Evolutionary conservation across 2,113 vertebrate genomes (phyloP).

Genomic region (Typhlomys cinereus): DNA sequence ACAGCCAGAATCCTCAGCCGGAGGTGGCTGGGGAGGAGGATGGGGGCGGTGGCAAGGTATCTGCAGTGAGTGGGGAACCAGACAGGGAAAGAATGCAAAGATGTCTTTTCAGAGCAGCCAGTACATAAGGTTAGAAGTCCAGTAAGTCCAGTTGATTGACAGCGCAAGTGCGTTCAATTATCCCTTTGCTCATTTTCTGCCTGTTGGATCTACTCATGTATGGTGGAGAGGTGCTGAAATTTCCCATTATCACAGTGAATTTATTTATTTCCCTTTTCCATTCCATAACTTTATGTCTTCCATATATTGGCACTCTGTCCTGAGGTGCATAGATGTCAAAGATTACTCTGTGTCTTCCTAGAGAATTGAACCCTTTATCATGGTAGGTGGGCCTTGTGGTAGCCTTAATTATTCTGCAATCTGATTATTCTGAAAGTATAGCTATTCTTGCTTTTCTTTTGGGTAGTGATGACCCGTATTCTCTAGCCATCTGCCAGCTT

Average conservation of each 20-base stretch:
- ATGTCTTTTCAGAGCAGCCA: too few species aligned
- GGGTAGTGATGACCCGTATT: too few species aligned
- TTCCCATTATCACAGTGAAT: background rate
- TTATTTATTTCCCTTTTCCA: background rate
- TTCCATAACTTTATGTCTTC: background rate
- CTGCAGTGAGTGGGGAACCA: too few species aligned
- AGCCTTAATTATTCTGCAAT: background rate
- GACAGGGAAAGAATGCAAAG: too few species aligned
- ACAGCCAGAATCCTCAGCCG: too few species aligned
- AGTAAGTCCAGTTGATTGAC: background rate
- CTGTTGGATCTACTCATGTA: background rate
- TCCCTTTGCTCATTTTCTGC: background rate
- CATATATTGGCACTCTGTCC: background rate
- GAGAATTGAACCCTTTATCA: background rate
- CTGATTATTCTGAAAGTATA: background rate
- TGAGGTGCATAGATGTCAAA: background rate
- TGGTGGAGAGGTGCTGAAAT: background rate
- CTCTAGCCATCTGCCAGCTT: too few species aligned
- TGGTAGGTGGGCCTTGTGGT: background rate
- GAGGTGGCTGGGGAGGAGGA: too few species aligned
- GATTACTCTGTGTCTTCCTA: background rate
- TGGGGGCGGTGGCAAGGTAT: too few species aligned
- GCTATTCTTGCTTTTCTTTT: background rate
- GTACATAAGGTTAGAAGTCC: too few species aligned
- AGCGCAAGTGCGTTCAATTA: background rate